A percentile compares a stretch with the other conserved stretches of the same genome.
Conservation (phyloP, 2,797 vertebrate genomes). For the Sebastes alutus region DNA sequence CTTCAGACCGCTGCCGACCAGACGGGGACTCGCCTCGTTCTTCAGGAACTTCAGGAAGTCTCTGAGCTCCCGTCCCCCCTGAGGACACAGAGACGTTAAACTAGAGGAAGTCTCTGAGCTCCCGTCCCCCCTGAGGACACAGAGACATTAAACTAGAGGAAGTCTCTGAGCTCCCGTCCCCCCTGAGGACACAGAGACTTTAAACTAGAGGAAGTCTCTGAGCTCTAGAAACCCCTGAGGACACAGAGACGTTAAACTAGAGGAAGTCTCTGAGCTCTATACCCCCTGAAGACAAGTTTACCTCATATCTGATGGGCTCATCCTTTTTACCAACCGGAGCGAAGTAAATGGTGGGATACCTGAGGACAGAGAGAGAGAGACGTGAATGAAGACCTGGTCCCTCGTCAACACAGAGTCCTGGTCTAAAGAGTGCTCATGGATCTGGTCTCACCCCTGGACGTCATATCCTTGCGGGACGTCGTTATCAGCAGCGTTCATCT, state of each 20-base stretch:
- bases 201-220: conserved; percentile 64
- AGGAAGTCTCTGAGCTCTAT: conserved; percentile 81
- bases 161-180: conserved; percentile 45
- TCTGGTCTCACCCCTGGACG: conserved; percentile 78
- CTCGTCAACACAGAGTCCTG: too few relatives aligned
- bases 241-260: too few relatives aligned
- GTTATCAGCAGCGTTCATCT: conserved; percentile 82
- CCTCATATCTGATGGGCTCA: conserved; percentile 80
- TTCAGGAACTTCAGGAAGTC: conserved; percentile 81
- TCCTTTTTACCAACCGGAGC: conserved; percentile 73
- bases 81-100: too few relatives aligned
- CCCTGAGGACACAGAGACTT: too few relatives aligned
- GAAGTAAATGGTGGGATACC: conserved; percentile 84
- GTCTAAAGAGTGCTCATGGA: too few relatives aligned
- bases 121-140: conserved; percentile 74
- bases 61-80: not conserved
- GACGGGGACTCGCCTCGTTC: conserved; percentile 59
- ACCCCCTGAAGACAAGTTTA: conserved; percentile 66
- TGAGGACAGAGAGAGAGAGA: conserved; percentile 29
- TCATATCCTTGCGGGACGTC: conserved; percentile 81
- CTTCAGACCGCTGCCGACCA: conserved; percentile 28
- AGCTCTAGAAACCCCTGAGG: too few relatives aligned
- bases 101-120: conserved; percentile 53
- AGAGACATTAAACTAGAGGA: conserved; percentile 42
- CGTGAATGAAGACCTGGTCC: not conserved